These are phyloP conservation scores for Amphiprion clarkii DNA, from an alignment of 2,797 vertebrate species.

Conservation along the genomic window DNA sequence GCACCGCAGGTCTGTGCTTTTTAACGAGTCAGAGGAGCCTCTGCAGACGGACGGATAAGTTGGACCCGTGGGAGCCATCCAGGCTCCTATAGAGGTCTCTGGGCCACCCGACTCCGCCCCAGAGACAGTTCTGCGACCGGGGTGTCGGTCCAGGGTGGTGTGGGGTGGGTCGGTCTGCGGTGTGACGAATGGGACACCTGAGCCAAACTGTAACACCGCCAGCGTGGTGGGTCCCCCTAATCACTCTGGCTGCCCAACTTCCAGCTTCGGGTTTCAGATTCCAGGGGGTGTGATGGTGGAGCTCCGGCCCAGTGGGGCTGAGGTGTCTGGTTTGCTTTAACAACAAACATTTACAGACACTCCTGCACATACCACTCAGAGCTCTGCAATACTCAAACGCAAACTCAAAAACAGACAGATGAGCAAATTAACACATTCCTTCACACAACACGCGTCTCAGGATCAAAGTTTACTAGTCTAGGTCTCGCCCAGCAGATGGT, in stretches of 20 bases:
- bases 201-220: constrained; percentile 82
- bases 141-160: constrained; percentile 41
- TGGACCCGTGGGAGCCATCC: constrained; percentile 75
- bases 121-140: constrained; percentile 47
- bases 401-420: constrained; percentile 47
- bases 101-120: constrained; percentile 58
- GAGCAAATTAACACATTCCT: constrained; percentile 45
- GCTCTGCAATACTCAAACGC: constrained; percentile 26
- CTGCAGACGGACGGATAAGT: constrained; percentile 69
- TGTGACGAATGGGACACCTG: constrained; percentile 84
- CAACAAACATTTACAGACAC: constrained; percentile 75
- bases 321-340: constrained; percentile 74
- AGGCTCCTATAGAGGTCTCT: constrained; percentile 57
- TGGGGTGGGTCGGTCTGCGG: constrained; percentile 32
- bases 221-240: constrained; percentile 76
- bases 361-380: constrained; percentile 50
- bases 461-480: constrained; percentile 54
- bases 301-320: constrained; percentile 58
- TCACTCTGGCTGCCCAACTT: constrained; percentile 75
- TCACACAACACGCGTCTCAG: constrained; percentile 41
- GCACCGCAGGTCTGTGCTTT: constrained; percentile 62
- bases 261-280: constrained; percentile 79
- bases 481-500: constrained; percentile 55
- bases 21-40: constrained; percentile 76
- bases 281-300: constrained; percentile 63